Evolutionary conservation across 2,113 vertebrate species (phyloP), one percentile per base, ranked within the genome.

Genomic region (Pelobates fuscus): DNA sequence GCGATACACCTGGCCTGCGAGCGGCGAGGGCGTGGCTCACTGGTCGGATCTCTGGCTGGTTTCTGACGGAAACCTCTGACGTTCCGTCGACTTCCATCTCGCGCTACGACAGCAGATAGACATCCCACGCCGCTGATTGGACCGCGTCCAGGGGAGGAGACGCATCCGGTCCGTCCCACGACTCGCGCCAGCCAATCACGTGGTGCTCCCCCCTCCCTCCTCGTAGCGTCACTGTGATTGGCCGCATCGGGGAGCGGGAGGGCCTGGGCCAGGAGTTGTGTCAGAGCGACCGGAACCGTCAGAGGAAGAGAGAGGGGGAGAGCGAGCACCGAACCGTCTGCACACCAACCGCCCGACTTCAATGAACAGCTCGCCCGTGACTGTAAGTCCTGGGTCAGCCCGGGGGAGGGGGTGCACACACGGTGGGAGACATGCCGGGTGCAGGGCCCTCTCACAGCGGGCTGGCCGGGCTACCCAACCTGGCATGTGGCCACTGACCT

Each of bases 301-400:
- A 44, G 54, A 65, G 17, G 30, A 55, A 61, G 23, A 43, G 61
- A 41, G 20, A 26, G 2, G 49, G 44, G 46, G 21, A 65, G 60
- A 65, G 44, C 10, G 32, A 37, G 32, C 11, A 32, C 11, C 0
- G 23, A n/a, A 21, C 21, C 23, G 23, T 8, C 30, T 10, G 18
- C 25, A 54, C 21, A 17, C 58, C 41, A 24, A 43, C 32, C 44
- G 62, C 52, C 71, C 23, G 71, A 67, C 46, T 67, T 75, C 71
- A 75, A 75, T 75, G 71, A 75, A 75, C 71, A 75, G 71, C 63
- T 67, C 71, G 63, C 63, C 71, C 57, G 62, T 75, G 23, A 75
- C 49, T 75, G 21, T 20, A n/a, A 62, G 59, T 20, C 8, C 29
- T 1, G 23, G 12, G 67, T 37, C 5, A 37, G 32, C 5, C 32